Evolutionary conservation across 2,888 invertebrate species (phyloP).

Genomic region (Strigamia maritima): DNA sequence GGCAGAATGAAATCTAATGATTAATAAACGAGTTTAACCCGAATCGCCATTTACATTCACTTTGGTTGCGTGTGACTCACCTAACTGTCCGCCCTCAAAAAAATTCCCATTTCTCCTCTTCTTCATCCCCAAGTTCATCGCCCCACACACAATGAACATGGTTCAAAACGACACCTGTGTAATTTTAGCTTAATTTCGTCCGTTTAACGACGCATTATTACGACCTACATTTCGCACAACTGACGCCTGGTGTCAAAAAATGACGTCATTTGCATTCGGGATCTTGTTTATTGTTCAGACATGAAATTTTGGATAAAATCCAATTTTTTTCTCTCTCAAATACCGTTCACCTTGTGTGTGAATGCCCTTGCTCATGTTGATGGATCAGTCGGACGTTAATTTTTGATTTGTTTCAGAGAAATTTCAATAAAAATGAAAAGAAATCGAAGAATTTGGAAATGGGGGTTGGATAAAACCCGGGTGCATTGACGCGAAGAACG

Average conservation of each 20-base stretch:
- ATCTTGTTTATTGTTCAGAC: not conserved
- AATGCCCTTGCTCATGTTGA: not conserved
- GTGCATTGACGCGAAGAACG: too few relatives aligned
- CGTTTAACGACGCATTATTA: not conserved
- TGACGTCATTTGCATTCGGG: not conserved
- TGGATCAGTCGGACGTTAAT: not conserved
- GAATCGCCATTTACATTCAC: not conserved
- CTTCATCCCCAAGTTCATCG: not conserved
- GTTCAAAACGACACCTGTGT: not conserved
- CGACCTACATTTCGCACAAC: not conserved
- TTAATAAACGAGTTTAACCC: not conserved
- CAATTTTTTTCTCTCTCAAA: not conserved
- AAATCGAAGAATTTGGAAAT: not conserved
- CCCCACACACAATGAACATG: not conserved
- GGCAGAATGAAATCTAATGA: too few relatives aligned
- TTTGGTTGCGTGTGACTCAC: not conserved
- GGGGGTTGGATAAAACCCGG: not conserved
- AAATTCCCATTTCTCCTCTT: not conserved
- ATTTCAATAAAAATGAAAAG: too few relatives aligned
- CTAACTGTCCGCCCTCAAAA: not conserved
- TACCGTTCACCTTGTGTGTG: not conserved
- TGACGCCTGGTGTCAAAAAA: not conserved
- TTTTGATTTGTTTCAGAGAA: not conserved
- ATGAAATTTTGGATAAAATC: not conserved
- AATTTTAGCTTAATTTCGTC: not conserved